Percentiles rank a stretch among this genome's conserved stretches.
Evolutionary conservation across 2,797 vertebrate species (phyloP).

Genomic region (Acrossocheilus fasciatus): DNA sequence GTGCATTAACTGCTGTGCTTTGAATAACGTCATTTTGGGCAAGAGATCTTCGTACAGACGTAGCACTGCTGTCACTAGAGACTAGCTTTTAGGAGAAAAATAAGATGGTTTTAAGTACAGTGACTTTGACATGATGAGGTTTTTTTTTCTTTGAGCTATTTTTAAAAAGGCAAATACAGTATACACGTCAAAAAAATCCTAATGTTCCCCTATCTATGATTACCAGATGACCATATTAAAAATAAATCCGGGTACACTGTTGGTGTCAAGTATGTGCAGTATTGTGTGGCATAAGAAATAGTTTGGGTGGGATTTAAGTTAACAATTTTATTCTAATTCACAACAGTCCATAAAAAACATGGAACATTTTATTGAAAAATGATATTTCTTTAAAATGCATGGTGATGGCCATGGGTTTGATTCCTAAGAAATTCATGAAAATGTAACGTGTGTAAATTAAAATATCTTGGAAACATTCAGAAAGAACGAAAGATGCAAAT

Average conservation of each 20-base stretch:
- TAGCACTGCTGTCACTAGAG: constrained; percentile 1
- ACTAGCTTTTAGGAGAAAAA: constrained; percentile 7
- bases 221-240: background rate
- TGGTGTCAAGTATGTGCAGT: background rate
- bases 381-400: background rate
- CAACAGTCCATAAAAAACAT: background rate
- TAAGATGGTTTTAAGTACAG: background rate
- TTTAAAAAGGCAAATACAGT: background rate
- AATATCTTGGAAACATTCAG: background rate
- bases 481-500: background rate
- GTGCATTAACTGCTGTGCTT: background rate
- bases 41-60: background rate
- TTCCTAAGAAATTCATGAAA: background rate
- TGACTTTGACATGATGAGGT: background rate
- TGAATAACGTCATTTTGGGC: background rate
- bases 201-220: background rate
- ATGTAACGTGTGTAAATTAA: background rate
- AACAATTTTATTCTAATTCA: background rate
- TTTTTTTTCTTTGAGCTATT: background rate
- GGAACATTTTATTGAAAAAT: background rate
- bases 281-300: background rate
- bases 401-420: background rate
- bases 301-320: background rate
- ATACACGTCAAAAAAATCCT: background rate
- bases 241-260: background rate